A percentile compares a stretch with the other conserved stretches of the same genome.
phyloP scores from a whole-genome alignment of 2,888 invertebrate species.

The Lepidocyrtinus sp. region DNA sequence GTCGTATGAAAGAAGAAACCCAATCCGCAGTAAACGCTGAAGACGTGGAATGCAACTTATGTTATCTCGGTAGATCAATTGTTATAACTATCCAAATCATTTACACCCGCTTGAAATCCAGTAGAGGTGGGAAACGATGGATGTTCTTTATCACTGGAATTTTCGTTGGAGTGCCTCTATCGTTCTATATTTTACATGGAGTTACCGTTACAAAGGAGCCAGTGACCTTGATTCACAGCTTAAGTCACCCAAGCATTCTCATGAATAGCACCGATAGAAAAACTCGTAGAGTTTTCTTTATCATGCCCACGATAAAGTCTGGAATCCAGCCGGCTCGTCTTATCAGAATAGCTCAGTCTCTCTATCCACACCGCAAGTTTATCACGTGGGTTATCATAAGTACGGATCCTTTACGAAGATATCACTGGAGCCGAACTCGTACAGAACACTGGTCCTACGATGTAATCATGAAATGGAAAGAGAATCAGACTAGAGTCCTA shows the following conservation, averaged over 20 bases:
- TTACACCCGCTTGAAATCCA: background rate
- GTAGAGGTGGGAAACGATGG: no score
- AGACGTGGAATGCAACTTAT: background rate
- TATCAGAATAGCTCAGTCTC: constrained; percentile 26
- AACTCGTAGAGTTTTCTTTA: constrained; percentile 4
- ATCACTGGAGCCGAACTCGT: background rate
- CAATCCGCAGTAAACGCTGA: background rate
- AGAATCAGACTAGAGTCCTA: background rate
- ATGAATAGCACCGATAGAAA: background rate
- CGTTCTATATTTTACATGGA: no score
- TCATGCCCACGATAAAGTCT: constrained; percentile 31
- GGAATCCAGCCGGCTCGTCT: constrained; percentile 30
- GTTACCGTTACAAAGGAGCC: no score
- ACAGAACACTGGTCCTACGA: background rate
- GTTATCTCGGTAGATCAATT: no score
- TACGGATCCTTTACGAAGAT: constrained; percentile 28
- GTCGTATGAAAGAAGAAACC: background rate
- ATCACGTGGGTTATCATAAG: constrained; percentile 37
- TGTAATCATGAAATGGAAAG: constrained; percentile 19
- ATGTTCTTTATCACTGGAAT: no score
- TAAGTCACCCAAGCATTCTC: constrained; percentile 1
- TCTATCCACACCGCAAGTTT: constrained; percentile 12
- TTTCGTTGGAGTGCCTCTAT: no score
- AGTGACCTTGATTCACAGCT: background rate
- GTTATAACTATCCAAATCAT: background rate